Percentiles rank a stretch among this genome's conserved stretches.
phyloP scores from a whole-genome alignment of 2,113 vertebrate species.

The Perccottus glenii region DNA sequence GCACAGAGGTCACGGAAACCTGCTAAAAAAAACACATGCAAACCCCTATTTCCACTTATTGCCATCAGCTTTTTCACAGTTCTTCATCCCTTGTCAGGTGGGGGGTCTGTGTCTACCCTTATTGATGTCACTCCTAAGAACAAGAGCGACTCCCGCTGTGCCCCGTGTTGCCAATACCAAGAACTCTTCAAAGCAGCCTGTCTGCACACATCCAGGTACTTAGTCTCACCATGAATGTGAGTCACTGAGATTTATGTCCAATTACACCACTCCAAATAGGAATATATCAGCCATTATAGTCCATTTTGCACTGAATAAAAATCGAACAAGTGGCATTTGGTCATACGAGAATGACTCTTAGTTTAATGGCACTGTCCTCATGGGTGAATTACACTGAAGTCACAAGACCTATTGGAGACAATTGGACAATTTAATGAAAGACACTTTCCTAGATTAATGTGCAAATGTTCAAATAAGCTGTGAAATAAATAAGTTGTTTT shows the following conservation, averaged over 20 bases:
- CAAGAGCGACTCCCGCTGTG: slow-evolving; percentile 52
- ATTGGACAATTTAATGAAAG: no score
- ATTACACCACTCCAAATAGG: slow-evolving; percentile 49
- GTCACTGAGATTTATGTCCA: slow-evolving; percentile 65
- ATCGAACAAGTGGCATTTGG: slow-evolving; percentile 40
- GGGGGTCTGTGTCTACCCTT: slow-evolving; percentile 32
- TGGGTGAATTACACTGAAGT: not conserved
- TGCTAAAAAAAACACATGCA: slow-evolving; percentile 7
- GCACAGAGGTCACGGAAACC: slow-evolving; percentile 6
- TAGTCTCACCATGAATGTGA: slow-evolving; percentile 55
- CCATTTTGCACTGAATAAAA: slow-evolving; percentile 47
- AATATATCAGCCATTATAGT: slow-evolving; percentile 53
- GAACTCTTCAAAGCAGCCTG: slow-evolving; percentile 59
- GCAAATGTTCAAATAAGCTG: no score
- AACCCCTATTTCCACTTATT: not conserved
- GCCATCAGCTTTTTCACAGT: not conserved
- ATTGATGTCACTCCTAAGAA: slow-evolving; percentile 59
- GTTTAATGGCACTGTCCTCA: slow-evolving; percentile 30
- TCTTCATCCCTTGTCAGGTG: slow-evolving; percentile 23
- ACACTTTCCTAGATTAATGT: no score
- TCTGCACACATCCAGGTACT: slow-evolving; percentile 53
- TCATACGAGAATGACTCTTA: slow-evolving; percentile 21
- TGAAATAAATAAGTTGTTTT: no score
- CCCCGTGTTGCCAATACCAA: slow-evolving; percentile 53
- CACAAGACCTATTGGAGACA: slow-evolving; percentile 6